These are phyloP conservation scores for Turritopsis dohrnii DNA, from an alignment of 30 jellyfish, hydroid and myxozoan species.

Conservation along the genomic window DNA sequence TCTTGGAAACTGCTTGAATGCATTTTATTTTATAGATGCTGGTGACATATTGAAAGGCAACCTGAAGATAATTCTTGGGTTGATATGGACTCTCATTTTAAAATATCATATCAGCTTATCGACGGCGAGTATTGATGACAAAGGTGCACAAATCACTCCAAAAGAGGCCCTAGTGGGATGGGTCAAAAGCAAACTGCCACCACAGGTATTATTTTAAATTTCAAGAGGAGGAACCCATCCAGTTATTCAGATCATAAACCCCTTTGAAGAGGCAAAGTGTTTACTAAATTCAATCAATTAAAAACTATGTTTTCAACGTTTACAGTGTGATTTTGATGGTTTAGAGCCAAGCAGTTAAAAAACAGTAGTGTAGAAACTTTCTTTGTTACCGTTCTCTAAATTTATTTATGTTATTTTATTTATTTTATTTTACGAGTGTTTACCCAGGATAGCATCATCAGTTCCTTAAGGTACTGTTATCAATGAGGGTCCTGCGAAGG, in stretches of 20 bases:
- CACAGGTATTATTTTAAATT: slow-evolving; percentile 60
- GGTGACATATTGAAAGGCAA: slow-evolving; percentile 78
- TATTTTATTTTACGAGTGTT: too few species aligned
- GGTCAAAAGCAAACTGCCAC: slow-evolving; percentile 92
- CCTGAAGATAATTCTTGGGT: slow-evolving; percentile 85
- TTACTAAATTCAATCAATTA: too few species aligned
- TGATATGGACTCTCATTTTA: slow-evolving; percentile 93
- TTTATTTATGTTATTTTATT: too few species aligned
- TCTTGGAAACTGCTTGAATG: too few species aligned
- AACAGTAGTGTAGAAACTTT: slow-evolving; percentile 72
- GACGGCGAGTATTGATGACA: slow-evolving; percentile 70
- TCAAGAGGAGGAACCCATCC: background rate
- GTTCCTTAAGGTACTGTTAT: too few species aligned
- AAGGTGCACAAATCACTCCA: slow-evolving; percentile 64
- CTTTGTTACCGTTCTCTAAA: too few species aligned
- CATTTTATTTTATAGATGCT: slow-evolving; percentile 52
- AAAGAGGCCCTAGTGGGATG: slow-evolving; percentile 95
- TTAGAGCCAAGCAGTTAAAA: too few species aligned
- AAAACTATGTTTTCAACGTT: background rate
- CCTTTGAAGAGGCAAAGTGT: too few species aligned
- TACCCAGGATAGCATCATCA: too few species aligned
- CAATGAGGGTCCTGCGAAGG: too few species aligned
- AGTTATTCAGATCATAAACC: too few species aligned
- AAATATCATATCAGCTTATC: slow-evolving; percentile 95
- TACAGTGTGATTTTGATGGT: too few species aligned